A percentile compares a stretch with the other conserved stretches of the same genome.
These are phyloP conservation scores for Cygnus olor DNA, from an alignment of 2,797 vertebrate species.

Conservation along the genomic window DNA sequence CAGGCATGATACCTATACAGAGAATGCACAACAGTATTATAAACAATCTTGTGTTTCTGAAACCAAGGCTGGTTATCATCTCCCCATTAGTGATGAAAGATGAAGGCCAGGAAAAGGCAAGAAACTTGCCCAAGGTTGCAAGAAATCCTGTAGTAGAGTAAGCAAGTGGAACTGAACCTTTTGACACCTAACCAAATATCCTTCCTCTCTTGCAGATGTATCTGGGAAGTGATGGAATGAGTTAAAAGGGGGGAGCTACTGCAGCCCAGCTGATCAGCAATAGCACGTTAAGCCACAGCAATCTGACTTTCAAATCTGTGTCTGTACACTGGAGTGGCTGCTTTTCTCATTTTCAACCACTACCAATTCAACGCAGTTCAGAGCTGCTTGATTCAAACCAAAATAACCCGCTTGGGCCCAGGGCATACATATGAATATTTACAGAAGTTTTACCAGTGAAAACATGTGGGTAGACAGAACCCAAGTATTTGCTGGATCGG, in stretches of 20 bases:
- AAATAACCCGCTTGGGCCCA: background rate
- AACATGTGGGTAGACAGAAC: background rate
- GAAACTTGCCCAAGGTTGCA: background rate
- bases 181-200: background rate
- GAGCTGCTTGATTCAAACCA: background rate
- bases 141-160: background rate
- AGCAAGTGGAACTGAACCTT: background rate
- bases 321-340: background rate
- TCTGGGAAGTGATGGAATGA: background rate
- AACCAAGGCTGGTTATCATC: background rate
- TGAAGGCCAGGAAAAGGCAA: background rate
- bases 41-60: background rate
- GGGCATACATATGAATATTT: conserved; percentile 14
- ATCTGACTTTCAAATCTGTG: background rate
- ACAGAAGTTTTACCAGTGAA: background rate
- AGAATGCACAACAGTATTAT: background rate
- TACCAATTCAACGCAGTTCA: background rate
- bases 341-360: background rate
- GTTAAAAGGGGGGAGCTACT: background rate
- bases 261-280: background rate
- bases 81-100: fast-evolving
- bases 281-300: background rate
- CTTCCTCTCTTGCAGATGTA: background rate
- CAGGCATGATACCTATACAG: background rate
- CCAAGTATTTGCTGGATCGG: conserved; percentile 27